Evolutionary conservation across 2,113 vertebrate species (phyloP).

Genomic region (Malurus alboscapulatus): DNA sequence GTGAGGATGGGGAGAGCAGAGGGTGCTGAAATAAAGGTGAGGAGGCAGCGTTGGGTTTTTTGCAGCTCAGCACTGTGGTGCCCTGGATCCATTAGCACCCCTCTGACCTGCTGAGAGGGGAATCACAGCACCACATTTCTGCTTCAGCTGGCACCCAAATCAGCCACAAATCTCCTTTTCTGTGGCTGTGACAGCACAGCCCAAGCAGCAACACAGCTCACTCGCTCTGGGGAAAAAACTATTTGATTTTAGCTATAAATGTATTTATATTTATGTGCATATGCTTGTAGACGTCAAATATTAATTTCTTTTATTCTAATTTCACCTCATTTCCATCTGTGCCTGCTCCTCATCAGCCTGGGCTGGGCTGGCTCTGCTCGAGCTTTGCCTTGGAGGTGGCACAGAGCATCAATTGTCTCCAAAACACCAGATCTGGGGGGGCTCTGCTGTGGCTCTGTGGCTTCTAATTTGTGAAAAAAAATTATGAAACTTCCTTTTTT

Average conservation of each 20-base stretch:
- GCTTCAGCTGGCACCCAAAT: not conserved
- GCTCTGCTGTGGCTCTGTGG: not conserved
- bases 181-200: not conserved
- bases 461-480: not conserved
- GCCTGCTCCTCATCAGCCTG: not conserved
- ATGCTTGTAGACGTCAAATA: conserved; percentile 37
- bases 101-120: not conserved
- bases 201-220: conserved; percentile 27
- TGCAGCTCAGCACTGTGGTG: not conserved
- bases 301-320: conserved; percentile 60
- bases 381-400: not conserved
- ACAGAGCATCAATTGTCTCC: not conserved
- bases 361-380: not conserved
- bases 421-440: not conserved
- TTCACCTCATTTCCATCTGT: conserved; percentile 38
- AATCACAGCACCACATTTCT: not conserved
- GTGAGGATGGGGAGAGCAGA: not conserved
- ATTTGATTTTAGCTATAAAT: conserved; percentile 56
- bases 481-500: not conserved
- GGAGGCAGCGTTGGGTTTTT: not conserved
- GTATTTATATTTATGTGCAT: conserved; percentile 68
- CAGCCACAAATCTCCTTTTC: not conserved
- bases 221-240: conserved; percentile 62
- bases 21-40: not conserved
- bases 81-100: conserved; percentile 2